These are phyloP conservation scores for Esox niger DNA, from an alignment of 2,113 vertebrate species.

Conservation along the genomic window DNA sequence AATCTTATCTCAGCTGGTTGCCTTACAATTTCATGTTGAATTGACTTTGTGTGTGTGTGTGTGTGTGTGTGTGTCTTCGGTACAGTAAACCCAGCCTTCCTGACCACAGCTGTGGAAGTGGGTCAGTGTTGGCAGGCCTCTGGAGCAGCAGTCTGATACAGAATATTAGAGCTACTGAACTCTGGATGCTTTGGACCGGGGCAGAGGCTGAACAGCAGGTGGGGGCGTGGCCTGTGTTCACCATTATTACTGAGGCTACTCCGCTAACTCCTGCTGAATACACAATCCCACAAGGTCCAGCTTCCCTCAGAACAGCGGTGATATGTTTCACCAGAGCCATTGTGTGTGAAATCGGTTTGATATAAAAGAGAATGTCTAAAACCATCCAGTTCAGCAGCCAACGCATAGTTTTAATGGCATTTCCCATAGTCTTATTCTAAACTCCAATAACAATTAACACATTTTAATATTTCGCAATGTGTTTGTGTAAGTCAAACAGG, in stretches of 20 bases:
- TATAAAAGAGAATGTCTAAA: neutral
- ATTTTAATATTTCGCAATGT: too few relatives aligned
- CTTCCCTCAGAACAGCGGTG: too few relatives aligned
- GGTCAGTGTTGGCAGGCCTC: constrained; percentile 36
- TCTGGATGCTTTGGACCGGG: constrained; percentile 23
- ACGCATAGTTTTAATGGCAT: neutral
- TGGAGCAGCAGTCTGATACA: constrained; percentile 25
- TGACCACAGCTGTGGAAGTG: constrained; percentile 28
- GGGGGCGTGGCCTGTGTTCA: constrained; percentile 48
- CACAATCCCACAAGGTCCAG: too few relatives aligned
- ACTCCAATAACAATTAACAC: neutral
- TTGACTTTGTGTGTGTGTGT: too few relatives aligned
- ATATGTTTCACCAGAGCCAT: neutral
- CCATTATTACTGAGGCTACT: constrained; percentile 7
- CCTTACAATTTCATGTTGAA: too few relatives aligned
- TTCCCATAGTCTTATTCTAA: neutral
- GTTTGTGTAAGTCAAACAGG: neutral
- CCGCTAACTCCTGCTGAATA: constrained; percentile 20
- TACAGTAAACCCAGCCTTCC: constrained; percentile 13
- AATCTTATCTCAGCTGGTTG: too few relatives aligned
- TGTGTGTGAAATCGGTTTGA: neutral
- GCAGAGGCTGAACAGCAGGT: constrained; percentile 50
- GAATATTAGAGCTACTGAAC: constrained; percentile 30
- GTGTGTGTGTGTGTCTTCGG: too few relatives aligned
- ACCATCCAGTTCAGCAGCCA: neutral